These are phyloP conservation scores for Chironex yamaguchii DNA, from an alignment of 30 jellyfish, hydroid and myxozoan genomes.

Conservation along the genomic window DNA sequence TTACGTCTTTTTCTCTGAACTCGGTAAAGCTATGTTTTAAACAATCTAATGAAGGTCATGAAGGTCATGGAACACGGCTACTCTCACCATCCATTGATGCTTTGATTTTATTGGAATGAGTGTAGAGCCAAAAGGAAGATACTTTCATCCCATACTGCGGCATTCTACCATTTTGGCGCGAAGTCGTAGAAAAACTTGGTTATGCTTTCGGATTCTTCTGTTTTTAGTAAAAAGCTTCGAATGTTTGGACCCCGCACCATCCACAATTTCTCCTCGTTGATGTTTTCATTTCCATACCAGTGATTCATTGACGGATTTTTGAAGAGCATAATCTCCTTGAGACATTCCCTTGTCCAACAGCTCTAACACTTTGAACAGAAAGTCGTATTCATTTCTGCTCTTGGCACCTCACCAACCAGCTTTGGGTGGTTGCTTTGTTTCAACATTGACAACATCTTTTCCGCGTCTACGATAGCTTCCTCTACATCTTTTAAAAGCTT, in stretches of 20 bases:
- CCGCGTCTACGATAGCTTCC: too few relatives aligned
- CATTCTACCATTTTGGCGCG: conserved; percentile 24
- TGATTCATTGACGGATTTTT: conserved; percentile 9
- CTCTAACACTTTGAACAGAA: too few relatives aligned
- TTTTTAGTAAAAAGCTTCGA: conserved; percentile 39
- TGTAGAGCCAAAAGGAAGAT: conserved; percentile 59
- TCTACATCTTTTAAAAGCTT: too few relatives aligned
- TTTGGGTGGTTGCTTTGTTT: too few relatives aligned
- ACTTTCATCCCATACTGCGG: conserved; percentile 68
- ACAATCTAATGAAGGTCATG: too few relatives aligned
- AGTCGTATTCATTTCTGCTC: too few relatives aligned
- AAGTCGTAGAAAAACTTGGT: conserved; percentile 31
- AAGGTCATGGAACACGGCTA: too few relatives aligned
- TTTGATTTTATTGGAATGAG: conserved; percentile 42
- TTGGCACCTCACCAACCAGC: too few relatives aligned
- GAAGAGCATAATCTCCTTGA: conserved; percentile 48
- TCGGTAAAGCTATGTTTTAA: too few relatives aligned
- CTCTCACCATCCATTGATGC: not conserved
- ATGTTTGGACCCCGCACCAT: conserved; percentile 49
- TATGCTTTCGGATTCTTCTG: conserved; percentile 39
- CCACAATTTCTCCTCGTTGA: conserved; percentile 14
- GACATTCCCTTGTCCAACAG: conserved; percentile 34
- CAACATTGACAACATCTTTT: too few relatives aligned
- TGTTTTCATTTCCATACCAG: conserved; percentile 35
- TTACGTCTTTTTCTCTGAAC: conserved; percentile 33